A percentile compares a stretch with the other conserved stretches of the same genome.
phyloP scores from a whole-genome alignment of 2,113 vertebrate species.

The Peromyscus polionotus region DNA sequence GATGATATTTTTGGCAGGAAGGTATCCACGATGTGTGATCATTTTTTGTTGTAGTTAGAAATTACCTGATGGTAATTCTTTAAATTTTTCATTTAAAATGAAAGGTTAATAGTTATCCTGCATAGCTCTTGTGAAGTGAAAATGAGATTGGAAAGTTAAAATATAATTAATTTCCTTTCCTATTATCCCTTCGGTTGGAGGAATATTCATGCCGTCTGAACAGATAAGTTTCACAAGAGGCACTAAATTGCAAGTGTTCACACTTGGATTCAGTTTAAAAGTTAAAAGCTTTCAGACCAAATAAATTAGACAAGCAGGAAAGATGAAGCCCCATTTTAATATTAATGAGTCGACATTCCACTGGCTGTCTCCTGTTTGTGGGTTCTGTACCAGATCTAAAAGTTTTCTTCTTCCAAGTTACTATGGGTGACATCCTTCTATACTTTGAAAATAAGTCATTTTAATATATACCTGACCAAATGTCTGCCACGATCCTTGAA shows the following conservation, averaged over 20 bases:
- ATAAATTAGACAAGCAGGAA: conserved; percentile 68
- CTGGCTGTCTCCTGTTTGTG: background rate
- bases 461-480: background rate
- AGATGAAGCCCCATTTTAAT: conserved; percentile 21
- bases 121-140: conserved; percentile 79
- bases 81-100: conserved; percentile 84
- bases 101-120: conserved; percentile 83
- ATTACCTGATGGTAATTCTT: conserved; percentile 79
- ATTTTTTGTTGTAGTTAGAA: conserved; percentile 81
- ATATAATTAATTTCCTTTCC: conserved; percentile 85
- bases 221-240: conserved; percentile 82
- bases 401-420: background rate
- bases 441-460: background rate
- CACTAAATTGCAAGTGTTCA: conserved; percentile 81
- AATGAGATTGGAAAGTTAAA: conserved; percentile 84
- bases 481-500: background rate
- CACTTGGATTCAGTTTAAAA: conserved; percentile 81
- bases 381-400: background rate
- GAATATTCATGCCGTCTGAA: conserved; percentile 84
- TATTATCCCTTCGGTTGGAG: conserved; percentile 73
- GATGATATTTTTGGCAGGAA: conserved; percentile 74
- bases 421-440: too few species aligned
- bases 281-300: conserved; percentile 80
- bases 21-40: conserved; percentile 54
- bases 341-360: conserved; percentile 40